A percentile compares a stretch with the other conserved stretches of the same genome.
These are phyloP conservation scores for Bombus confusus DNA, from an alignment of 1,140 invertebrate species.

Conservation along the genomic window DNA sequence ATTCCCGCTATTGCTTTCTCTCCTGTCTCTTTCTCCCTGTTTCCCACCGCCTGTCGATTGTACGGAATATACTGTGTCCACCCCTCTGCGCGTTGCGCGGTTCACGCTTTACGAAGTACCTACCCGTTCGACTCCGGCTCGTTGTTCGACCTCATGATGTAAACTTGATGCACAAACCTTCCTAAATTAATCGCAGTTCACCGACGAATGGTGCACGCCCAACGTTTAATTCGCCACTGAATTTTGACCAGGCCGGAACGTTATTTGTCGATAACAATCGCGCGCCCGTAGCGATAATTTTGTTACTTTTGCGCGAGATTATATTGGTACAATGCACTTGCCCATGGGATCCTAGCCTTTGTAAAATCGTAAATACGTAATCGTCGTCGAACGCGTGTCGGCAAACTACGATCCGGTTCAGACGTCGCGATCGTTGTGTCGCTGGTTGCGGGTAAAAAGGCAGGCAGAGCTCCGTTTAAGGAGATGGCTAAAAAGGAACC, in stretches of 20 bases:
- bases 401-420: neutral
- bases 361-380: neutral
- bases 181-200: constrained; percentile 61
- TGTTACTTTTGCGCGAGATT: constrained; percentile 24
- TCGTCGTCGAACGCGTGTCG: neutral
- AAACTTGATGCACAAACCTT: constrained; percentile 65
- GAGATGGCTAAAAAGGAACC: too few relatives aligned
- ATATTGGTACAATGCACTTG: neutral
- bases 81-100: neutral
- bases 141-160: constrained; percentile 44
- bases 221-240: constrained; percentile 59
- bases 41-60: neutral
- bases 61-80: neutral
- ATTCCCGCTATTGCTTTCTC: constrained; percentile 47
- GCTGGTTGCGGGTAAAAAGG: neutral
- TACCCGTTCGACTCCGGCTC: neutral
- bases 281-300: neutral
- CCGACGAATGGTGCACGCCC: constrained; percentile 40
- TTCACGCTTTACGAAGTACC: constrained; percentile 48
- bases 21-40: constrained; percentile 12
- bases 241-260: constrained; percentile 33
- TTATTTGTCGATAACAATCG: constrained; percentile 48
- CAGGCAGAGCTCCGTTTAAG: neutral
- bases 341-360: neutral
- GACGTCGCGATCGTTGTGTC: neutral